Evolutionary conservation across 2,888 invertebrate species (phyloP), one percentile per base, ranked within the genome.

Genomic region (Scelioninae gen. 1): DNA sequence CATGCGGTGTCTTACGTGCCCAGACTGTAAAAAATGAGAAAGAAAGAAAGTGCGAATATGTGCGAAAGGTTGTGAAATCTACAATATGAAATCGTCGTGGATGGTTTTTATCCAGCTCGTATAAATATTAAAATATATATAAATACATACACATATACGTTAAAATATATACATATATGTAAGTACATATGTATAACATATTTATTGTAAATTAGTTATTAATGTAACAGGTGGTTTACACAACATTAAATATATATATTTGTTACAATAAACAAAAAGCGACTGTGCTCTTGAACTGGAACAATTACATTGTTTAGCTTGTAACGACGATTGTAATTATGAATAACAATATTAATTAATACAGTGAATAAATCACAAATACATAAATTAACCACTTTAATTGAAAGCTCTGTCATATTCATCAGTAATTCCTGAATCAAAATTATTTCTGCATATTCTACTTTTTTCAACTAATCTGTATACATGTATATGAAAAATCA

Each of bases 1-100:
- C 76, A 77, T 77, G 76, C 82, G 77, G 68, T 58, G 71, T 71
- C 75, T 82, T 72, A 79, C 86, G 87, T 88, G 88, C 88, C 72
- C 83, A 83, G 87, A 81, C 83, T 85, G 69, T 66, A 81, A 78
- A 82, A 85, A 83, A 63, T 84, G 66, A 82, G 85, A 81, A 86
- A 84, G 82, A 83, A 86, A 71, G 85, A 77, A 60, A 68, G 75
- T 78, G 66, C 77, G 60, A 77, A 45, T 72, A 62, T 82, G 72
- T 77, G 77, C 76, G 40, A 40, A 82, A 72, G 69, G 56, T 66
- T 80, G 40, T 62, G 58, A 78, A 47, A 66, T 69, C 62, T 68
- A 68, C 60, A 45, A 68, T 71, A 78, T 82, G 76, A 75, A 74
- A 74, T 68, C 65, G 71, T 79, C 56, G 58, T 82, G 66, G 75